Evolutionary conservation across 2,888 invertebrate genomes (phyloP), one percentile per base, ranked within the genome.

Genomic region (Octodonta nipae): DNA sequence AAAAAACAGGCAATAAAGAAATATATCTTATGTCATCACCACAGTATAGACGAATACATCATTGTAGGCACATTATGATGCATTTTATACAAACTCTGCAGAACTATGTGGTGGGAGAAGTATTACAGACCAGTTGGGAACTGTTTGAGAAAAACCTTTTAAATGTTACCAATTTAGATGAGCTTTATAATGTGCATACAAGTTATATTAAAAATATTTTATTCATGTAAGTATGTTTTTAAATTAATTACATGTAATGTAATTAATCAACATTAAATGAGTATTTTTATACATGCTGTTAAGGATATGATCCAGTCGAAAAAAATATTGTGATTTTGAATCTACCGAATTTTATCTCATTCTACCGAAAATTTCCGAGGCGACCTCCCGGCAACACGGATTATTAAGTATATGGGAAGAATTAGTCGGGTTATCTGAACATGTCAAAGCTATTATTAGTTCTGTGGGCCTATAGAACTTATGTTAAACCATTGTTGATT

Each of bases 51-150:
- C 68, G 72, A 31, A 58, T 83, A 6, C 82, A 84, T 51, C 65
- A 77, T 35, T 77, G 75, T 47, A 68, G 84, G 0, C 79, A 83
- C 50, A 67, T 77, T 12, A 78, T 85, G 75, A 74, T 76, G 15
- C 79, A 83, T 34, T 75, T 85, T 52, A 70, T 84, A 26, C 71
- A 78, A 35, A 76, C 80, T 0, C 55, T 84, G 14, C 78, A 83
- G 54, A 79, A 77, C 60, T 84, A 85, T 53, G 70, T 85, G 32
- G 77, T 78, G 1, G 78, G 80, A 1, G 81, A 77, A 30, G 82
- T 83, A 15, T 64, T 85, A 15, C 74, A 79, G 31, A 68, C 73
- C 1, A 78, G 79, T 2, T 85, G 84, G 84, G 70, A 70, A 2
- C 72, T 75, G 37, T 78, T 85, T 41, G 77, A 79, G 46, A 71